Evolutionary conservation across 2,797 vertebrate genomes (phyloP).

Genomic region (Heteromormyrus szaboi): DNA sequence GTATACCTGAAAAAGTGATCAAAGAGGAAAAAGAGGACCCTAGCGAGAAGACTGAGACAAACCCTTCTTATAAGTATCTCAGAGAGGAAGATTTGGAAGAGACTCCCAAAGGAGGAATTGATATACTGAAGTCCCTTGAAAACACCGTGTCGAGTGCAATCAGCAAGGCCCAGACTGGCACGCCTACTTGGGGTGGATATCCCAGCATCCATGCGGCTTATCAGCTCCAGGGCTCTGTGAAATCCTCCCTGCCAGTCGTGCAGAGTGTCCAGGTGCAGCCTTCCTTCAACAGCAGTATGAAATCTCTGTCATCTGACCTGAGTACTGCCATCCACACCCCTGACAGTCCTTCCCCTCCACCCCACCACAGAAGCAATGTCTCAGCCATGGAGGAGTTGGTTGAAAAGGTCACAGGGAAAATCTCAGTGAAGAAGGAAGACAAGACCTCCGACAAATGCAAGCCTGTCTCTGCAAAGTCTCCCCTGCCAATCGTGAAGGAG

Average conservation of each 20-base stretch:
- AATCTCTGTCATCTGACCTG: constrained; percentile 64
- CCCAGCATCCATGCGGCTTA: constrained; percentile 97
- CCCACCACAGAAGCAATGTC: constrained; percentile 87
- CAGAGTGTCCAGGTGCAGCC: constrained; percentile 86
- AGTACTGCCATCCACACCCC: constrained; percentile 73
- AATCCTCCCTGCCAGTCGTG: constrained; percentile 64
- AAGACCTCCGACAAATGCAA: constrained; percentile 67
- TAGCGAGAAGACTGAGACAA: constrained; percentile 63
- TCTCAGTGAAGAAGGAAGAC: constrained; percentile 69
- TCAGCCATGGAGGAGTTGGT: constrained; percentile 95
- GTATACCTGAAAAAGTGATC: constrained; percentile 42
- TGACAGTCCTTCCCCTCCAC: constrained; percentile 77
- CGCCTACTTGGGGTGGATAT: constrained; percentile 95
- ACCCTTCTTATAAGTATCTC: constrained; percentile 83
- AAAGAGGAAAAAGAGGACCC: constrained; percentile 38
- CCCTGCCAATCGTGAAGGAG: constrained; percentile 70
- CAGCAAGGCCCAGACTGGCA: constrained; percentile 95
- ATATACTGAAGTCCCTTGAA: constrained; percentile 93
- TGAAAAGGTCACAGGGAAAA: constrained; percentile 91
- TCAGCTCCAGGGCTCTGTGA: constrained; percentile 83
- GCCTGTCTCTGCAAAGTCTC: constrained; percentile 61
- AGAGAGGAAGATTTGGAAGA: constrained; percentile 93
- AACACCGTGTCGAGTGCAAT: constrained; percentile 95
- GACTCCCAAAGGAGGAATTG: constrained; percentile 83
- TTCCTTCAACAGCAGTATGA: constrained; percentile 72